These are phyloP conservation scores for Picus viridis DNA, from an alignment of 2,797 vertebrate genomes.

Conservation along the genomic window DNA sequence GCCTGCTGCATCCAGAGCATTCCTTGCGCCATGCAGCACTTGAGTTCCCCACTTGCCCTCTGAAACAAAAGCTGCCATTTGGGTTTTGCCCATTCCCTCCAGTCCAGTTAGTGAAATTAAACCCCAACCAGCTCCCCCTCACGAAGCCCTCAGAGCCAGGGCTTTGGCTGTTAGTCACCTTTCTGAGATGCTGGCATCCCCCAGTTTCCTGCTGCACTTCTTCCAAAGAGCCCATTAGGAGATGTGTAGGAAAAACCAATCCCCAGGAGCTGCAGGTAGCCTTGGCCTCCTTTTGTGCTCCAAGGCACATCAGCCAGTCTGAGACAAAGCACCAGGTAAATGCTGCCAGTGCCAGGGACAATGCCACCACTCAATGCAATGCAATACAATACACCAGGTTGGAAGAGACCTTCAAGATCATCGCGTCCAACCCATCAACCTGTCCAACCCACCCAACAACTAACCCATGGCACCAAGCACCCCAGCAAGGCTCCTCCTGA, in stretches of 20 bases:
- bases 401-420: too few species aligned
- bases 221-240: not conserved
- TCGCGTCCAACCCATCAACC: too few species aligned
- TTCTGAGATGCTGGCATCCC: not conserved
- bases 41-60: fast-evolving
- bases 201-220: not conserved
- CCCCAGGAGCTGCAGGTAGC: slow-evolving; percentile 16
- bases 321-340: not conserved
- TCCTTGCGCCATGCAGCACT: not conserved
- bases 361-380: not conserved
- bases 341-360: not conserved
- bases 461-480: too few species aligned
- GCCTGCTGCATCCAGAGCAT: fast-evolving
- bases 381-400: too few species aligned
- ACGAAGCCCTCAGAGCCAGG: not conserved
- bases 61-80: not conserved
- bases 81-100: not conserved
- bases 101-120: not conserved
- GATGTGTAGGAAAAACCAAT: slow-evolving; percentile 36
- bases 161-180: not conserved
- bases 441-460: too few species aligned
- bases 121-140: not conserved
- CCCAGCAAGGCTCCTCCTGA: too few species aligned
- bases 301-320: not conserved
- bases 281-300: not conserved